Percentiles rank a stretch among this genome's conserved stretches.
Conservation (phyloP, 1,140 invertebrate genomes). For the Hyles euphorbiae region DNA sequence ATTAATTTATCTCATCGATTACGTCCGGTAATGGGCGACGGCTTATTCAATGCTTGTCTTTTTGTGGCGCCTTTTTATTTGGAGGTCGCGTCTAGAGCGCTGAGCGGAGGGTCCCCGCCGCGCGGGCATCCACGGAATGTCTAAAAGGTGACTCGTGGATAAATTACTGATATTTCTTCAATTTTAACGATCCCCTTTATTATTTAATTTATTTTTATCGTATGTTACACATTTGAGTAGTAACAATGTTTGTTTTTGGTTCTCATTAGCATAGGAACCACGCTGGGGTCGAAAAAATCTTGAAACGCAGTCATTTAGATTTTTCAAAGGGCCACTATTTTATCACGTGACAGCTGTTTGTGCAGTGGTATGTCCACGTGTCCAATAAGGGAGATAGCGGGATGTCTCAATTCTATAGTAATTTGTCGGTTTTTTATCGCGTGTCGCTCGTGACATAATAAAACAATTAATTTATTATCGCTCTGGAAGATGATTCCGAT, state of each 20-base stretch:
- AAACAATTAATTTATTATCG: conserved; percentile 71
- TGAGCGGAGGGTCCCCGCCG: conserved; percentile 59
- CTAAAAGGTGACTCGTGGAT: conserved; percentile 71
- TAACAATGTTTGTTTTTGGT: conserved; percentile 73
- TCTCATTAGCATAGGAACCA: conserved; percentile 65
- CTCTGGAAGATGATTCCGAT: conserved; percentile 55
- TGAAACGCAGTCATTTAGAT: conserved; percentile 47
- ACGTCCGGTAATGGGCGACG: conserved; percentile 64
- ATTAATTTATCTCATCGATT: conserved; percentile 60
- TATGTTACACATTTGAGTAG: conserved; percentile 71
- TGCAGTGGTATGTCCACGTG: conserved; percentile 38
- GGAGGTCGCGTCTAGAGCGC: conserved; percentile 63
- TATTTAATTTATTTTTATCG: conserved; percentile 74
- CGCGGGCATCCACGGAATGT: conserved; percentile 67
- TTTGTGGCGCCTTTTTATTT: conserved; percentile 70
- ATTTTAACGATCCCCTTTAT: conserved; percentile 73
- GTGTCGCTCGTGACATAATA: conserved; percentile 61
- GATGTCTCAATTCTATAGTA: conserved; percentile 67
- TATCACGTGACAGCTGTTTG: conserved; percentile 47
- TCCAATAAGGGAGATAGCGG: conserved; percentile 64
- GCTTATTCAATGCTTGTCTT: conserved; percentile 67
- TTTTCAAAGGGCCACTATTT: conserved; percentile 43
- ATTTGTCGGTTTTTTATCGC: conserved; percentile 62
- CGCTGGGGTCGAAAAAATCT: conserved; percentile 44
- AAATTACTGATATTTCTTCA: conserved; percentile 71